These are phyloP conservation scores for Austrofundulus limnaeus DNA, from an alignment of 2,113 vertebrate genomes.

Conservation along the genomic window DNA sequence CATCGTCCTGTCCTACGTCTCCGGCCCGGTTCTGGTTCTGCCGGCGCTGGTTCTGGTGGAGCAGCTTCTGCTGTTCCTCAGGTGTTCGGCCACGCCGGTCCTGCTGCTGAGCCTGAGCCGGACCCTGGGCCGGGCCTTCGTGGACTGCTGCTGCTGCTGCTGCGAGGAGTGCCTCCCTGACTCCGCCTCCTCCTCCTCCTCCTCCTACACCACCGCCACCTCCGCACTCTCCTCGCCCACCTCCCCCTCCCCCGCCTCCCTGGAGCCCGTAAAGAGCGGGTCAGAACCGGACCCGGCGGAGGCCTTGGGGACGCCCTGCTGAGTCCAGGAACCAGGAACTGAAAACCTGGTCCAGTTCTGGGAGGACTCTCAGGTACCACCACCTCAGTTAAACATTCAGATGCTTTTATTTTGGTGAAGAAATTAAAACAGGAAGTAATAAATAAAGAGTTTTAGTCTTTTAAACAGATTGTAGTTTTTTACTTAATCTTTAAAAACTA, in stretches of 20 bases:
- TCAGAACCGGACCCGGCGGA: constrained; percentile 65
- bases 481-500: too few relatives aligned
- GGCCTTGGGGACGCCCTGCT: constrained; percentile 38
- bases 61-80: constrained; percentile 91
- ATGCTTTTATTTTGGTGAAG: too few relatives aligned
- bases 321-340: too few relatives aligned
- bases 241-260: constrained; percentile 52
- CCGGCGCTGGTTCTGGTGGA: constrained; percentile 81
- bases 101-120: constrained; percentile 88
- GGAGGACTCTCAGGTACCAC: too few relatives aligned
- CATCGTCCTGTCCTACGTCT: constrained; percentile 85
- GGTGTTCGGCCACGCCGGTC: constrained; percentile 84
- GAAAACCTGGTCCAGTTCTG: too few relatives aligned
- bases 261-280: constrained; percentile 74
- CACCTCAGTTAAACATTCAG: too few relatives aligned
- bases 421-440: too few relatives aligned
- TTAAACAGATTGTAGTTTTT: too few relatives aligned
- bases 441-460: too few relatives aligned
- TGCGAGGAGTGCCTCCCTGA: constrained; percentile 82
- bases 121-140: constrained; percentile 89
- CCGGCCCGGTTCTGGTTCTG: constrained; percentile 68
- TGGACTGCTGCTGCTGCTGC: constrained; percentile 98
- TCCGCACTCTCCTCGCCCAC: constrained; percentile 62
- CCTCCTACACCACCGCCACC: constrained; percentile 56
- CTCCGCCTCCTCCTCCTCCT: constrained; percentile 37